Evolutionary conservation across 2,888 invertebrate genomes (phyloP).

Genomic region (Toxonevra muliebris): DNA sequence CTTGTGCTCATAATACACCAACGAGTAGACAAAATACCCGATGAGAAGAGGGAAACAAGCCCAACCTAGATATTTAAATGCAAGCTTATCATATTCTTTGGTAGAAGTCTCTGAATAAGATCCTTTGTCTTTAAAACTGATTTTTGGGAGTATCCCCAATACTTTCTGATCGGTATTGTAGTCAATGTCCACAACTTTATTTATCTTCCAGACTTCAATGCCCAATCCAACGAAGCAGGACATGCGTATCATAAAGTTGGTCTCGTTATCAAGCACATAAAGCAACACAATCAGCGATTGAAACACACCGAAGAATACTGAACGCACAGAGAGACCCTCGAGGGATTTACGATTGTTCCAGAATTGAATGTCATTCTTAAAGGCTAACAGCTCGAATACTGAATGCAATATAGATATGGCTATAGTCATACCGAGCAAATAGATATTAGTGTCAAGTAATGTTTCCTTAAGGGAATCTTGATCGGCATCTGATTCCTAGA

Average conservation of each 20-base stretch:
- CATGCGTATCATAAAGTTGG: conserved; percentile 93
- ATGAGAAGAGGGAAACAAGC: conserved; percentile 90
- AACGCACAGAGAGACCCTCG: conserved; percentile 96
- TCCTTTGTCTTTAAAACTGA: conserved; percentile 91
- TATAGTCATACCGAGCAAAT: conserved; percentile 90
- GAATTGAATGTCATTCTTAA: conserved; percentile 99
- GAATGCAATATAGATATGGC: conserved; percentile 94
- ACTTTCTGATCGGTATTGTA: conserved; percentile 77
- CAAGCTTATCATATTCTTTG: conserved; percentile 91
- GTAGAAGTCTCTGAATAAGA: conserved; percentile 96
- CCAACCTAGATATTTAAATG: conserved; percentile 97
- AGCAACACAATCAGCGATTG: conserved; percentile 94
- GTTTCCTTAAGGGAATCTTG: conserved; percentile 93
- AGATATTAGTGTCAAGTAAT: conserved; percentile 95
- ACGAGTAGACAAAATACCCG: conserved; percentile 94
- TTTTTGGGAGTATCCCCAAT: conserved; percentile 81
- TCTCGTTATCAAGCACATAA: conserved; percentile 98
- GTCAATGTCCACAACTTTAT: conserved; percentile 91
- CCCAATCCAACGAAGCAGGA: conserved; percentile 93
- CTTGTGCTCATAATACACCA: conserved; percentile 95
- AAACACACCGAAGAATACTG: conserved; percentile 98
- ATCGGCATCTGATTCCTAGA: conserved; percentile 82
- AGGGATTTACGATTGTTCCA: conserved; percentile 98
- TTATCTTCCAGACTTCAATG: conserved; percentile 99
- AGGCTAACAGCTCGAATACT: conserved; percentile 97